A percentile compares a stretch with the other conserved stretches of the same genome.
Conservation (phyloP, 2,888 invertebrate genomes). For the Eumacrocentrus americanus region DNA sequence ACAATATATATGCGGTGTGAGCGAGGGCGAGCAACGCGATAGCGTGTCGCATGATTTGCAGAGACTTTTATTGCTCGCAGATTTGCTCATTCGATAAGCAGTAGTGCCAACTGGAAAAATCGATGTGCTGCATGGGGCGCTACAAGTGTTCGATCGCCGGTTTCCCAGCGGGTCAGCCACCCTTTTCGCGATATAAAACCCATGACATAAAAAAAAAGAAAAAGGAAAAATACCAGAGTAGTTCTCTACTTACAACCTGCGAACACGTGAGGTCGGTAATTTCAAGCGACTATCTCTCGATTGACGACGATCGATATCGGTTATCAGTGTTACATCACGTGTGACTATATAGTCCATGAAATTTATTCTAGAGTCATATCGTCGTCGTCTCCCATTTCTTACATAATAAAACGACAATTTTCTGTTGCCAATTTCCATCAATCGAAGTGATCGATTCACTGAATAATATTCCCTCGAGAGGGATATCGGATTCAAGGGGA, state of each 20-base stretch:
- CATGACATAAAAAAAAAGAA: constrained; percentile 1
- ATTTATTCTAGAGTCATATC: background rate
- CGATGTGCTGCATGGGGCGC: constrained; percentile 26
- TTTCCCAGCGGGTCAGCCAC: constrained; percentile 26
- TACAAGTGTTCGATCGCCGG: constrained; percentile 41
- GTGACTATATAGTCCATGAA: too few species aligned
- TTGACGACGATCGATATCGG: constrained; percentile 9
- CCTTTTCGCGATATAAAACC: constrained; percentile 20
- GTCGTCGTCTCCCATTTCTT: background rate
- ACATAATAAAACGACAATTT: background rate
- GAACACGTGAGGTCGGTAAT: constrained; percentile 31
- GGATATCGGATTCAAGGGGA: too few species aligned
- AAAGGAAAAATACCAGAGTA: constrained; percentile 4
- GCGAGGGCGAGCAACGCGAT: constrained; percentile 37
- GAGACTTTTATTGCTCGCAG: constrained; percentile 53
- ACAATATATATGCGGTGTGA: constrained; percentile 11
- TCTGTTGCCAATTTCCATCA: background rate
- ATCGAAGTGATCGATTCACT: background rate
- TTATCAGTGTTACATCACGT: too few species aligned
- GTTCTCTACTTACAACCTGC: constrained; percentile 21
- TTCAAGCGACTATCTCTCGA: constrained; percentile 17
- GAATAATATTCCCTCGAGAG: background rate
- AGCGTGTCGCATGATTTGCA: constrained; percentile 58
- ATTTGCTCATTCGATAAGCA: constrained; percentile 39
- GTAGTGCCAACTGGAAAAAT: constrained; percentile 21